phyloP scores from a whole-genome alignment of 2,113 vertebrate species.

The Neopipo cinnamomea region DNA sequence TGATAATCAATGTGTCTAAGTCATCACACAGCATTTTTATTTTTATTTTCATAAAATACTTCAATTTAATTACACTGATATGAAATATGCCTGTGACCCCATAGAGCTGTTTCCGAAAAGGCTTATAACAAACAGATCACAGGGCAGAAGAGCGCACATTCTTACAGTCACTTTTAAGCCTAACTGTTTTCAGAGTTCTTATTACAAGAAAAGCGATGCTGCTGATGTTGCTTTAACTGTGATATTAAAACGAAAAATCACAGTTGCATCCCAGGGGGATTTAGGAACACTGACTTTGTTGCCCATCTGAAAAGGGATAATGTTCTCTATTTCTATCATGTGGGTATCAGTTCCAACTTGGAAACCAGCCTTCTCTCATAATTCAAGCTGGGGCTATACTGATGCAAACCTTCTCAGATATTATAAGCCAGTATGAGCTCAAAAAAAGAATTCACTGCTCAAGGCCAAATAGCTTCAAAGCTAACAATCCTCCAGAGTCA shows the following conservation, averaged over 20 bases:
- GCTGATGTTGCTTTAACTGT: conserved; percentile 30
- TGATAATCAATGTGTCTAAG: conserved; percentile 61
- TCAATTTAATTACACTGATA: conserved; percentile 74
- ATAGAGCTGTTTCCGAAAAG: conserved; percentile 62
- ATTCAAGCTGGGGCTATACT: conserved; percentile 73
- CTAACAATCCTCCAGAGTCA: conserved; percentile 89
- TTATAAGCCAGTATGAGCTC: conserved; percentile 90
- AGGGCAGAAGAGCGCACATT: conserved; percentile 57
- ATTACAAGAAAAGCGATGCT: conserved; percentile 49
- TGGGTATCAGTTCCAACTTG: conserved; percentile 72
- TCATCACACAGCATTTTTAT: conserved; percentile 56
- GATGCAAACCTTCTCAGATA: conserved; percentile 80
- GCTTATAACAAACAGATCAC: conserved; percentile 78
- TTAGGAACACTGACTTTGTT: conserved; percentile 60
- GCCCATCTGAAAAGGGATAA: conserved; percentile 70
- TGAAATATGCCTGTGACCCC: conserved; percentile 68
- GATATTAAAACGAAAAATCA: conserved; percentile 72
- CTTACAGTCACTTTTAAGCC: conserved; percentile 34
- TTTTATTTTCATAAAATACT: conserved; percentile 62
- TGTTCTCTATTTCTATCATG: conserved; percentile 63
- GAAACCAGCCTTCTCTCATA: conserved; percentile 73
- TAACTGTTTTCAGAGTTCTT: conserved; percentile 45
- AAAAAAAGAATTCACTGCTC: conserved; percentile 94
- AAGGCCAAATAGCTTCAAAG: conserved; percentile 98
- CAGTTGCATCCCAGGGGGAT: conserved; percentile 46